Evolutionary conservation across 2,888 invertebrate genomes (phyloP).

Genomic region (Sphaerophoria rueppellii): DNA sequence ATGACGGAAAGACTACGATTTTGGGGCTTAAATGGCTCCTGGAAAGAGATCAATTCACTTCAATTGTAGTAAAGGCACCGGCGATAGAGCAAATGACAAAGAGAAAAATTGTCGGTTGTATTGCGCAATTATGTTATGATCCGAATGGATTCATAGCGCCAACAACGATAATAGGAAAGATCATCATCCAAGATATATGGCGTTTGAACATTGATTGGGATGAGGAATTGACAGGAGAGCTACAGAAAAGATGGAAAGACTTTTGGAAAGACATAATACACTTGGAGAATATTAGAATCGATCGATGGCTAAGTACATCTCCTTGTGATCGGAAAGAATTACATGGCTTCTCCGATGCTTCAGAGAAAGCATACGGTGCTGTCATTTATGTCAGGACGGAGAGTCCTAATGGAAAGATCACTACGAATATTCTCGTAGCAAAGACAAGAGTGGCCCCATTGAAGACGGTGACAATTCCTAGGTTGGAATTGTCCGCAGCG

Average conservation of each 20-base stretch:
- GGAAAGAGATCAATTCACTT: constrained; percentile 28
- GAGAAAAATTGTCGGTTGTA: constrained; percentile 28
- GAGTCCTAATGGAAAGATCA: not conserved
- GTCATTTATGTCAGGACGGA: constrained; percentile 66
- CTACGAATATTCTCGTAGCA: constrained; percentile 3
- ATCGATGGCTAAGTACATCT: constrained; percentile 24
- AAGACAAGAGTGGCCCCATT: constrained; percentile 50
- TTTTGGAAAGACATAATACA: not conserved
- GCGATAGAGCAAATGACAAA: constrained; percentile 38
- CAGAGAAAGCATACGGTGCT: constrained; percentile 73
- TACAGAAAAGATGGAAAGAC: constrained; percentile 18
- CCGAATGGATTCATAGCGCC: constrained; percentile 74
- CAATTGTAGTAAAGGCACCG: constrained; percentile 37
- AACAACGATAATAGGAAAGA: not conserved
- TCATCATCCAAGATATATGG: constrained; percentile 73
- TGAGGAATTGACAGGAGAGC: constrained; percentile 54
- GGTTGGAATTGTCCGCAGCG: constrained; percentile 27
- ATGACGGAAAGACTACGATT: constrained; percentile 43
- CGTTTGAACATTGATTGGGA: constrained; percentile 74
- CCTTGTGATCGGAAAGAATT: constrained; percentile 74
- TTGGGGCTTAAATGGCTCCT: constrained; percentile 43
- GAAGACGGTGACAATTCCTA: constrained; percentile 43
- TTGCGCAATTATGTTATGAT: constrained; percentile 71
- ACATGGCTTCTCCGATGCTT: constrained; percentile 75
- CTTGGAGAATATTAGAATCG: not conserved